phyloP scores from a whole-genome alignment of 2,888 invertebrate genomes.

The Gryllus longicercus region DNA sequence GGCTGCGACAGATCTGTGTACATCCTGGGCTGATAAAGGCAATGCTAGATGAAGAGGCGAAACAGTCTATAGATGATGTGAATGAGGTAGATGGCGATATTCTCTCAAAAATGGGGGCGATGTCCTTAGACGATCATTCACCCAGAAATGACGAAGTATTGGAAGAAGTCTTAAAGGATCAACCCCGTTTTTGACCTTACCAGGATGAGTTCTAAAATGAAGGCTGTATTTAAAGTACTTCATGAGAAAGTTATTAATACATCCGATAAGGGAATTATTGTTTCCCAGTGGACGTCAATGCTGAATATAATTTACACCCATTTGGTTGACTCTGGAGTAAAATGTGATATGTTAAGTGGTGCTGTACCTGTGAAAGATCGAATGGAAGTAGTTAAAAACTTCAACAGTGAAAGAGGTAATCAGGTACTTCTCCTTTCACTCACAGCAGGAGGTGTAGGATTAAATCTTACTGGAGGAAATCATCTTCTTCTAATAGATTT shows the following conservation, averaged over 20 bases:
- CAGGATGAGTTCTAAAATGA: constrained; percentile 65
- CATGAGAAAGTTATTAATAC: constrained; percentile 51
- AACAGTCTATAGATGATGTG: constrained; percentile 46
- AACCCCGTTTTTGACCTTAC: constrained; percentile 68
- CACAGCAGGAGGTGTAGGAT: too few species aligned
- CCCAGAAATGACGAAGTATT: constrained; percentile 49
- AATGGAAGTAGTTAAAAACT: too few species aligned
- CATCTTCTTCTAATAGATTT: too few species aligned
- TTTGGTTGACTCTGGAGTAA: constrained; percentile 50
- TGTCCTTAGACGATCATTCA: constrained; percentile 46
- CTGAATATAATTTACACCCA: constrained; percentile 68
- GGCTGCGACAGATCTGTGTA: constrained; percentile 84
- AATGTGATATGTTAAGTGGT: too few species aligned
- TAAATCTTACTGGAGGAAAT: too few species aligned
- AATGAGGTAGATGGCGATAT: constrained; percentile 56
- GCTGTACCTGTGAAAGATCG: too few species aligned
- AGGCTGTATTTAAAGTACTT: constrained; percentile 57
- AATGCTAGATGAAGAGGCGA: constrained; percentile 52
- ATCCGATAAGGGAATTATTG: constrained; percentile 74
- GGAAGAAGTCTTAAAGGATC: constrained; percentile 58
- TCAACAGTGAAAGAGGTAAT: too few species aligned
- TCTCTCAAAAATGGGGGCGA: constrained; percentile 60
- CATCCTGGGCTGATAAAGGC: constrained; percentile 79
- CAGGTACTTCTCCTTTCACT: too few species aligned
- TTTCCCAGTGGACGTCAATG: constrained; percentile 91